Conservation (phyloP, 2,888 invertebrate genomes). For the Lepidochrysops patricia region DNA sequence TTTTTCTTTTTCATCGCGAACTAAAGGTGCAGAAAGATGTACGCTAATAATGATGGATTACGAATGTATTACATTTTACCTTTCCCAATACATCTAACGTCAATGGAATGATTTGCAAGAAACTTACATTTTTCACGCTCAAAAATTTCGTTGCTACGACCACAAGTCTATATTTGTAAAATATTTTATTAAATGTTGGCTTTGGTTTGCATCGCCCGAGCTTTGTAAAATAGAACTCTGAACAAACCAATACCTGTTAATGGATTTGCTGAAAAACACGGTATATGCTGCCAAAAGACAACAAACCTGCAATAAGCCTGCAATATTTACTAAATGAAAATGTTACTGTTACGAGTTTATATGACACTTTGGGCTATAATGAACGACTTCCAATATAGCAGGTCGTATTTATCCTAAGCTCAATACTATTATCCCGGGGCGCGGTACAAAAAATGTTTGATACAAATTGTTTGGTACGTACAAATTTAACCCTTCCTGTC, state of each 20-base stretch:
- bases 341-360: background rate
- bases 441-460: no score
- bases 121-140: background rate
- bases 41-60: background rate
- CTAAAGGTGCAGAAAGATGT: background rate
- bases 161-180: background rate
- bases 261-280: background rate
- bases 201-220: background rate
- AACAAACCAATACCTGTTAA: background rate
- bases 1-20: background rate
- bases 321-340: background rate
- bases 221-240: background rate
- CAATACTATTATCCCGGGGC: no score
- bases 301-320: background rate
- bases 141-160: background rate
- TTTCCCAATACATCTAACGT: background rate
- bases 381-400: no score
- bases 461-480: no score
- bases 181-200: background rate
- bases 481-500: no score
- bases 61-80: background rate
- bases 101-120: background rate
- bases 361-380: no score
- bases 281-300: background rate
- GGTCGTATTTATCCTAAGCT: no score